phyloP scores from a whole-genome alignment of 1,140 invertebrate species.

The Venturia canescens region DNA sequence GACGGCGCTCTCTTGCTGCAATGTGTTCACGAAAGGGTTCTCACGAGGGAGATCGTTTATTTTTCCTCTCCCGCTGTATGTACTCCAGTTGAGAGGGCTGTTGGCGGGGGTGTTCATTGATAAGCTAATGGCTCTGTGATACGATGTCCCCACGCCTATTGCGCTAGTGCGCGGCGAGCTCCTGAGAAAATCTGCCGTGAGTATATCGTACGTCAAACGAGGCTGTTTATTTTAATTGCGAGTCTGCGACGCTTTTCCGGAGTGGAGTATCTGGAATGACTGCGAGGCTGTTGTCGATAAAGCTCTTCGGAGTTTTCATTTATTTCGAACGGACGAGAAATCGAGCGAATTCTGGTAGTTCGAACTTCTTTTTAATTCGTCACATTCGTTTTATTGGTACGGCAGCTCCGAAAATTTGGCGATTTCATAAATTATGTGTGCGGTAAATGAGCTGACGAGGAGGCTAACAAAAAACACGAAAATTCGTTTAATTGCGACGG shows the following conservation, averaged over 20 bases:
- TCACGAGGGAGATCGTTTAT: conserved; percentile 64
- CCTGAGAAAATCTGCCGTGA: neutral
- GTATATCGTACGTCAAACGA: conserved; percentile 6
- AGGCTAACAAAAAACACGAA: neutral
- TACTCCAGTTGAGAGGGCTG: conserved; percentile 51
- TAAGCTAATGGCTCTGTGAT: conserved; percentile 69
- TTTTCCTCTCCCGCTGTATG: conserved; percentile 64
- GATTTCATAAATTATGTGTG: neutral
- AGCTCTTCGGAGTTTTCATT: neutral
- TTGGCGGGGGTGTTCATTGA: conserved; percentile 61
- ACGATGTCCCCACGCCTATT: conserved; percentile 41
- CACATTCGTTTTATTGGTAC: too few relatives aligned
- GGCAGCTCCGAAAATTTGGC: too few relatives aligned
- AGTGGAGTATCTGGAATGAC: too few relatives aligned
- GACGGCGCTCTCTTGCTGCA: neutral
- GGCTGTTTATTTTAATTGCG: conserved; percentile 40
- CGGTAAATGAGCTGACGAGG: neutral
- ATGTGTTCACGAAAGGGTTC: conserved; percentile 53
- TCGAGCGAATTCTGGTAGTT: neutral
- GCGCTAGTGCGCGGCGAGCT: conserved; percentile 7
- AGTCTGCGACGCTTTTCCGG: conserved; percentile 31
- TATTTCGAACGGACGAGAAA: neutral
- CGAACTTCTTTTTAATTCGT: neutral
- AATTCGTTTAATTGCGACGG: conserved; percentile 52
- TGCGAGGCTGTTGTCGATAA: conserved; percentile 28